Evolutionary conservation across 2,797 vertebrate genomes (phyloP).

Genomic region (Amniataba percoides): DNA sequence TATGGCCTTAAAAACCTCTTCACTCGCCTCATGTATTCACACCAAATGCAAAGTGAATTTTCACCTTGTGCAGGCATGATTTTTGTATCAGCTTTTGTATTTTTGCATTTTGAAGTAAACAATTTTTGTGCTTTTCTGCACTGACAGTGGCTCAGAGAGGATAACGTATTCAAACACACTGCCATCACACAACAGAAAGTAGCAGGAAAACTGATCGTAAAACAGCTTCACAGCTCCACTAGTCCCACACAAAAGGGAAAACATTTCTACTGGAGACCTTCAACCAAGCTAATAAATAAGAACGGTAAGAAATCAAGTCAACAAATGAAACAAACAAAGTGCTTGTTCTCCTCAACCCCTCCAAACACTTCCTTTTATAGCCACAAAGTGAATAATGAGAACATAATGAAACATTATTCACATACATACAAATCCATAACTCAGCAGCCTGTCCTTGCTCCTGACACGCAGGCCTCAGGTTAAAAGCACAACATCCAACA

Average conservation of each 20-base stretch:
- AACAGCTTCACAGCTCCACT: not conserved
- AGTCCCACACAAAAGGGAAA: not conserved
- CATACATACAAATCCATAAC: conserved; percentile 11
- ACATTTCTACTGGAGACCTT: not conserved
- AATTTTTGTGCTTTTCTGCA: not conserved
- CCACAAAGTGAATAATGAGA: conserved; percentile 21
- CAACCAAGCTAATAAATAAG: conserved; percentile 5
- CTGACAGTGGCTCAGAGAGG: not conserved
- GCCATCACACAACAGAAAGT: not conserved
- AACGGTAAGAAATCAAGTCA: not conserved
- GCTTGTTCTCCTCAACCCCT: not conserved
- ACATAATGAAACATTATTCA: conserved; percentile 29
- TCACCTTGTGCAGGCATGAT: too few relatives aligned
- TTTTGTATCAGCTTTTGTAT: too few relatives aligned
- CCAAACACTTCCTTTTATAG: conserved; percentile 21
- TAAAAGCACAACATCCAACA: not conserved
- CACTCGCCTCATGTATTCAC: too few relatives aligned
- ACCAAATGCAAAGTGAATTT: too few relatives aligned
- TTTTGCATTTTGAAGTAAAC: not conserved
- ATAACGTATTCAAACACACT: not conserved
- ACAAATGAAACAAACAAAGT: not conserved
- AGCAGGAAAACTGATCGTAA: not conserved
- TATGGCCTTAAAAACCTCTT: too few relatives aligned
- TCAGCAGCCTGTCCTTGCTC: not conserved
- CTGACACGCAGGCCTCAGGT: not conserved